These are phyloP conservation scores for Coptotermes formosanus DNA, from an alignment of 1,140 invertebrate genomes.

Conservation along the genomic window DNA sequence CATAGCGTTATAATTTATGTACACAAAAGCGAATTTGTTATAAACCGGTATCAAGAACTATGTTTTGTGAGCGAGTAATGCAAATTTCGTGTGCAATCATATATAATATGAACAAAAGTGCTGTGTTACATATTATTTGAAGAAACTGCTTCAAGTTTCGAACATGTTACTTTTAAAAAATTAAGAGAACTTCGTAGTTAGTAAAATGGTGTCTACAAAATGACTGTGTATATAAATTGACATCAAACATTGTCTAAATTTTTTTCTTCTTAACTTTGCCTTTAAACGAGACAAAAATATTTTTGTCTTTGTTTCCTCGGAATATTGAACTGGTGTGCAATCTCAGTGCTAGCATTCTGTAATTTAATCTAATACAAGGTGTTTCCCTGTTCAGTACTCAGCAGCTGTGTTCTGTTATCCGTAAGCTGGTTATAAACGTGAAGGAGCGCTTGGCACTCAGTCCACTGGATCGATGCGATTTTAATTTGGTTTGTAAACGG, in stretches of 20 bases:
- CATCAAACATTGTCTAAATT: not conserved
- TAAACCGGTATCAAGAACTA: not conserved
- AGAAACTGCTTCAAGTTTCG: not conserved
- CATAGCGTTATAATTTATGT: not conserved
- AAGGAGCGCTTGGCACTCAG: too few species aligned
- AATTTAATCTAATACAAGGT: too few species aligned
- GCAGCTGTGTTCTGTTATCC: too few species aligned
- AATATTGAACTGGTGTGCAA: too few species aligned
- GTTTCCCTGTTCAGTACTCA: too few species aligned
- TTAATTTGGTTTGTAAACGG: too few species aligned
- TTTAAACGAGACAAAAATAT: not conserved
- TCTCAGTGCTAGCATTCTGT: too few species aligned
- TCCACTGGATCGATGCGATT: too few species aligned
- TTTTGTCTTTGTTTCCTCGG: not conserved
- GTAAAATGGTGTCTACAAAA: not conserved
- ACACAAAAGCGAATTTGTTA: not conserved
- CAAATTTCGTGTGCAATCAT: too few species aligned
- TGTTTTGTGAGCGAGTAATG: not conserved
- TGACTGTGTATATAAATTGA: not conserved
- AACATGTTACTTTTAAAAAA: not conserved
- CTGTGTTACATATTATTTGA: not conserved
- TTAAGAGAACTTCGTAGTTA: not conserved
- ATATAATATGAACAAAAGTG: not conserved
- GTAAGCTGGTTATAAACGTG: too few species aligned
- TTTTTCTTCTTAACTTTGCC: not conserved